These are phyloP conservation scores for Chymomyza amoena DNA, from an alignment of 2,888 invertebrate species.

Conservation along the genomic window DNA sequence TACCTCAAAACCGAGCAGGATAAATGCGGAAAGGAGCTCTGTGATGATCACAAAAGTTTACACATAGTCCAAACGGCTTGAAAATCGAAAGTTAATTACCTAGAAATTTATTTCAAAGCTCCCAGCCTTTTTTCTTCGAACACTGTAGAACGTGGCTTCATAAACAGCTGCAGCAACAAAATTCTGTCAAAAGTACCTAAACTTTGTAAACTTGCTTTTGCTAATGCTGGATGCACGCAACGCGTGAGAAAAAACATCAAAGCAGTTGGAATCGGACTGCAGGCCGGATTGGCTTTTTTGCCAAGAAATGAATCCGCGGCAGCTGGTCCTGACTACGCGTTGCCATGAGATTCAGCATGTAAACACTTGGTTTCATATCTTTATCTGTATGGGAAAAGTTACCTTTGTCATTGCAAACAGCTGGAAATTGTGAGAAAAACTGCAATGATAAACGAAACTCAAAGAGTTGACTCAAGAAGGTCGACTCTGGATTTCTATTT, in stretches of 20 bases:
- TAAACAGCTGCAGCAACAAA: no score
- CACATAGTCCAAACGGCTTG: no score
- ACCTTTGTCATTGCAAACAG: background rate
- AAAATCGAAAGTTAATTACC: no score
- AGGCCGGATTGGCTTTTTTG: background rate
- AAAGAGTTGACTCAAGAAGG: background rate
- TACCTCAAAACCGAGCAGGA: no score
- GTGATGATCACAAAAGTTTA: no score
- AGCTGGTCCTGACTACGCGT: background rate
- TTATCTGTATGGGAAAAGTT: background rate
- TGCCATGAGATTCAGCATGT: background rate
- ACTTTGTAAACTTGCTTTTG: no score
- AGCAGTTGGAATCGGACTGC: background rate
- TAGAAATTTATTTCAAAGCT: no score
- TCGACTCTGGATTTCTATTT: background rate
- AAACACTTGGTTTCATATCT: background rate
- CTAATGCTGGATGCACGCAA: no score
- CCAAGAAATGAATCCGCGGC: background rate
- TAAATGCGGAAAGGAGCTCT: no score
- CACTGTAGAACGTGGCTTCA: background rate
- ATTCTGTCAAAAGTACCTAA: no score
- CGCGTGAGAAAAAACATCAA: no score
- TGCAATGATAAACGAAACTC: background rate
- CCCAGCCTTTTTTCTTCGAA: background rate
- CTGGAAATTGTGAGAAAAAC: background rate